Evolutionary conservation across 2,797 vertebrate genomes (phyloP), one percentile per base, ranked within the genome.

Genomic region (Myotis myotis): DNA sequence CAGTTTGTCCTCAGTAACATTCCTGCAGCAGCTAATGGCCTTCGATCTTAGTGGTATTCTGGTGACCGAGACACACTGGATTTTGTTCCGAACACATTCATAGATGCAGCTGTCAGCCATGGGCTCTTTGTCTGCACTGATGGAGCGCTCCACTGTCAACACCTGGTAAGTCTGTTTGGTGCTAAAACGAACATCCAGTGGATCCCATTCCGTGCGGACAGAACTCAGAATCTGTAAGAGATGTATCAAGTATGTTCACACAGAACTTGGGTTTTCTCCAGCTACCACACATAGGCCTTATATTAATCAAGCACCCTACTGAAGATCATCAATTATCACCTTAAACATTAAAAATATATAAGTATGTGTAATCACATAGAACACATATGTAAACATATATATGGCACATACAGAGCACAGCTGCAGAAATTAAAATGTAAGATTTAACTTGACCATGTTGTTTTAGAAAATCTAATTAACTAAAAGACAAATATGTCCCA

Each of bases 141-240:
- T 0, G 0, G 96, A 99, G 86, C 25, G 96, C 95, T 99, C 99
- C 57, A 99, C 98, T 0, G 99, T 99, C 80, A 99, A 98, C 83
- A 99, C 96, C 97, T 99, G 99, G 95, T 98, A 98, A 25, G 99
- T 99, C 95, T 99, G 99, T 1, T 97, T 97, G n/a, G 96, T 81
- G 92, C 99, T 99, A 98, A 99, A 99, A 95, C 94, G 0, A 96
- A 99, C 99, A 97, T 99, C 98, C 38, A 99, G 97, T 0, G 98
- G 99, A 49, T 98, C 98, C 57, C 99, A 98, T 78, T 99, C 98
- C 0, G 99, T 99, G 93, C 97, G 98, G 23, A 99, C 33, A 1
- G 98, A 99, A 95, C 98, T 98, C 66, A 99, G 97, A 93, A 99
- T 97, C 99, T 99, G 95, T 87, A 97, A 98, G 3, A 92, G 81